These are phyloP conservation scores for Tinamus guttatus DNA, from an alignment of 2,113 vertebrate genomes.

Conservation along the genomic window DNA sequence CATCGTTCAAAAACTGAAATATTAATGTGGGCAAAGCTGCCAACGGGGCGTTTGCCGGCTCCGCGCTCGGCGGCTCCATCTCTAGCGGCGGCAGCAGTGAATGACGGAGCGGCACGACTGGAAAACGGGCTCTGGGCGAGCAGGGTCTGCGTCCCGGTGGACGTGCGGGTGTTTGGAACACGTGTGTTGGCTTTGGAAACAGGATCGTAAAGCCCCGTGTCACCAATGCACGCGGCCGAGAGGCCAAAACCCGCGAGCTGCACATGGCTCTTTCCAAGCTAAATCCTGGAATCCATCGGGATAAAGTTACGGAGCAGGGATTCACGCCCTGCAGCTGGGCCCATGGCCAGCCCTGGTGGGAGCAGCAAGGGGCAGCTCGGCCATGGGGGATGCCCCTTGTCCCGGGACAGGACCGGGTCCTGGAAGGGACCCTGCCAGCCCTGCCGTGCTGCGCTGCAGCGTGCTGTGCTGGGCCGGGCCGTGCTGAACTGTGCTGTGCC, in stretches of 20 bases:
- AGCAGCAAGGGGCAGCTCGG: background rate
- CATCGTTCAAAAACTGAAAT: conserved; percentile 60
- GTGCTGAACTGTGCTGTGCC: too few species aligned
- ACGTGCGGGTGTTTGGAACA: background rate
- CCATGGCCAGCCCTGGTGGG: background rate
- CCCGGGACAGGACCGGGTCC: too few species aligned
- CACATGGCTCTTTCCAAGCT: background rate
- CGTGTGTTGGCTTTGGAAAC: background rate
- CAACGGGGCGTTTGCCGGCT: conserved; percentile 55
- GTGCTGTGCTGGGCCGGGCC: too few species aligned
- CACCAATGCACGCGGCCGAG: background rate
- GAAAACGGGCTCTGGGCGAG: conserved; percentile 26
- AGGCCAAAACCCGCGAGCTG: background rate
- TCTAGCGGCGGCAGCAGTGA: conserved; percentile 58
- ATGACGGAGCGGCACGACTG: conserved; percentile 47
- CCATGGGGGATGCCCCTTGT: too few species aligned
- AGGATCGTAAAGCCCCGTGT: background rate
- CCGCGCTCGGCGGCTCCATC: conserved; percentile 56
- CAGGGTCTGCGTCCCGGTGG: background rate
- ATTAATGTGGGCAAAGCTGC: conserved; percentile 53
- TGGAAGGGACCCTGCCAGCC: too few species aligned
- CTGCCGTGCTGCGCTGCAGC: too few species aligned
- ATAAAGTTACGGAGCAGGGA: background rate
- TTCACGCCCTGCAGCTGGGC: background rate
- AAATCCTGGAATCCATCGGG: background rate